phyloP scores from a whole-genome alignment of 1,140 invertebrate genomes.

The Drosophila hydei region DNA sequence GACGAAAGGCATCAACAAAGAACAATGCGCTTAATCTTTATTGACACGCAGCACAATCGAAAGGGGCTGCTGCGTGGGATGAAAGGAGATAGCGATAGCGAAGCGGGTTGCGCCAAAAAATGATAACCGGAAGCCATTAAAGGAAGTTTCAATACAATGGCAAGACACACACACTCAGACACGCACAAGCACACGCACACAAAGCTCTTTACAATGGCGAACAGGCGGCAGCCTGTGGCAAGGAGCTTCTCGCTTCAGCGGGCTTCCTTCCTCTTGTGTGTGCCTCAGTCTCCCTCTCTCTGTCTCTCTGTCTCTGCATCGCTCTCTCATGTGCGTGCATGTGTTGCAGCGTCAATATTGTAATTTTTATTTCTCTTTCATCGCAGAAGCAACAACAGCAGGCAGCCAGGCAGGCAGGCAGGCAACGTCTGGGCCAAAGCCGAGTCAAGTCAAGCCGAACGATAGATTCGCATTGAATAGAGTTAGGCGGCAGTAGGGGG shows the following conservation, averaged over 20 bases:
- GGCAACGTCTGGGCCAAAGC: conserved; percentile 33
- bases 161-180: conserved; percentile 29
- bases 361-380: conserved; percentile 80
- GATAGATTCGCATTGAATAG: conserved; percentile 78
- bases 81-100: conserved; percentile 12
- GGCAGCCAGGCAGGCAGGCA: conserved; percentile 35
- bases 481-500: conserved; percentile 3
- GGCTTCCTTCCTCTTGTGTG: conserved; percentile 30
- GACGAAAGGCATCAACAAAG: conserved; percentile 74
- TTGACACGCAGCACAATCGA: conserved; percentile 61
- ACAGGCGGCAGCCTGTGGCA: conserved; percentile 54
- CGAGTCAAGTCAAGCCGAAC: conserved; percentile 52
- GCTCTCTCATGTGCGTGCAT: conserved; percentile 33
- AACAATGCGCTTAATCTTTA: conserved; percentile 81
- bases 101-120: conserved; percentile 70
- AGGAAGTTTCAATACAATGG: conserved; percentile 77
- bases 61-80: conserved; percentile 27
- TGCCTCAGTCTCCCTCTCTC: not conserved
- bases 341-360: conserved; percentile 71
- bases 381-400: conserved; percentile 47
- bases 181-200: conserved; percentile 16
- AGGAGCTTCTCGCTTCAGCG: conserved; percentile 47
- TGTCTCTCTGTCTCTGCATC: conserved; percentile 5
- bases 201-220: conserved; percentile 37
- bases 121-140: conserved; percentile 83